These are phyloP conservation scores for Microplitis manilae DNA, from an alignment of 2,888 invertebrate genomes.

Conservation along the genomic window DNA sequence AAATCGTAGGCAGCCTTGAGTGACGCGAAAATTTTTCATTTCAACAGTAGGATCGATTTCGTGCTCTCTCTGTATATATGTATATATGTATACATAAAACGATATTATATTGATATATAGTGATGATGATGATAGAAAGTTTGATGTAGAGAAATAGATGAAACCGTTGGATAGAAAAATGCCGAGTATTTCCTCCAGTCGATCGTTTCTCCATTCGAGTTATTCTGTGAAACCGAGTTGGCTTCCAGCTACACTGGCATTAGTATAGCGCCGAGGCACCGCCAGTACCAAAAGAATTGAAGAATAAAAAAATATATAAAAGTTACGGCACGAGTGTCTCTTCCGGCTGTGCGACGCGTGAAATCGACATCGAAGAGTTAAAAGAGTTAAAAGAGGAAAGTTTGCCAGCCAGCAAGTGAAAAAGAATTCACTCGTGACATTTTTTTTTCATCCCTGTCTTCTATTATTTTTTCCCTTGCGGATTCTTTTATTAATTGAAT, in stretches of 20 bases:
- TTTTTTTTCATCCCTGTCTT: neutral
- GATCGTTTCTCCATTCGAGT: constrained; percentile 24
- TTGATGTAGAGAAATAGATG: constrained; percentile 6
- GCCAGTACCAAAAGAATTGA: neutral
- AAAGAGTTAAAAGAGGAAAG: constrained; percentile 2
- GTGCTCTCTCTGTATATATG: constrained; percentile 16
- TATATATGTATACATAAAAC: no score
- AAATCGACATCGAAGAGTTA: constrained; percentile 16
- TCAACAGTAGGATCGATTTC: constrained; percentile 29
- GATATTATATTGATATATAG: no score
- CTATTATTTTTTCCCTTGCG: neutral
- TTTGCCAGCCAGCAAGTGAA: constrained; percentile 1
- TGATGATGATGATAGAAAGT: neutral
- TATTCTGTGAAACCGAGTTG: neutral
- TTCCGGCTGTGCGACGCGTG: constrained; percentile 24
- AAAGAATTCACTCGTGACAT: constrained; percentile 12
- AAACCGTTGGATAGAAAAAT: constrained; percentile 7
- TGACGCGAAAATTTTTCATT: constrained; percentile 28
- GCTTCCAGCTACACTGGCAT: neutral
- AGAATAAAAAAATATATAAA: neutral
- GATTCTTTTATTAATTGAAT: neutral
- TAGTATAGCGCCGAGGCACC: neutral
- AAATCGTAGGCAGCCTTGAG: constrained; percentile 35
- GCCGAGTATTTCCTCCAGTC: constrained; percentile 25
- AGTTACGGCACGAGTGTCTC: constrained; percentile 16